Base-by-base conservation (phyloP, 1,140 invertebrate species). In the Diabrotica undecimpunctata region DNA sequence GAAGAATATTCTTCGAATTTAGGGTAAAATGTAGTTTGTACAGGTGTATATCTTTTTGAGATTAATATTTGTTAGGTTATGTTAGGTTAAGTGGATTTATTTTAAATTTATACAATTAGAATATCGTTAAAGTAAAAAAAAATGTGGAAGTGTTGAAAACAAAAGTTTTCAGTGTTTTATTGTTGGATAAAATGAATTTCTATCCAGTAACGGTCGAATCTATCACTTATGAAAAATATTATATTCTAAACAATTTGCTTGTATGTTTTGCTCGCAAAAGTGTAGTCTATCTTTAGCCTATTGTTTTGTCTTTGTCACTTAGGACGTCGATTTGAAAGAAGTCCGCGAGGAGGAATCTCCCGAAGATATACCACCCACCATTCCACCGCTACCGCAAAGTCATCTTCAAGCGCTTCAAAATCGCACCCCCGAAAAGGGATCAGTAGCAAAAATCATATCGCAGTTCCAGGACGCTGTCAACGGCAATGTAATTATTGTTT, bases 371-470 rank as follows among this genome's bases (percentile, higher is more conserved):
- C 76, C 78, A 7, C 78, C 78, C 50, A 77, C 72, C 57, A 78
- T 79, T 25, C 78, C 78, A 39, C 78, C 78, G n/a, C 68, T 79
- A 57, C 78, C 78, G 25, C 75, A 76, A 54, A 73, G 70, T 62
- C 78, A 79, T 62, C 69, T 78, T 37, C 73, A 75, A 62, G 70
- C 64, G 50, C 65, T 68, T 8, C 71, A 72, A 50, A 71, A 66
- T 62, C 67, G 72, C 36, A 25, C 57, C 51, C 63, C 68, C 64
- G 66, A 74, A 74, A 71, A 74, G 64, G 67, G 67, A 56, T 73
- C 69, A 11, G 76, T 79, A 50, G 76, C 76, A 13, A 79, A 78
- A 74, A 79, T 79, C 14, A 74, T 79, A 52, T 79, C 78, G 25
- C 78, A 79, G 62, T 78, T 77, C 64, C 75, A 78, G 72, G 77